Base-by-base conservation (phyloP, 1,140 invertebrate species). In the Brevipalpus yothersi region DNA sequence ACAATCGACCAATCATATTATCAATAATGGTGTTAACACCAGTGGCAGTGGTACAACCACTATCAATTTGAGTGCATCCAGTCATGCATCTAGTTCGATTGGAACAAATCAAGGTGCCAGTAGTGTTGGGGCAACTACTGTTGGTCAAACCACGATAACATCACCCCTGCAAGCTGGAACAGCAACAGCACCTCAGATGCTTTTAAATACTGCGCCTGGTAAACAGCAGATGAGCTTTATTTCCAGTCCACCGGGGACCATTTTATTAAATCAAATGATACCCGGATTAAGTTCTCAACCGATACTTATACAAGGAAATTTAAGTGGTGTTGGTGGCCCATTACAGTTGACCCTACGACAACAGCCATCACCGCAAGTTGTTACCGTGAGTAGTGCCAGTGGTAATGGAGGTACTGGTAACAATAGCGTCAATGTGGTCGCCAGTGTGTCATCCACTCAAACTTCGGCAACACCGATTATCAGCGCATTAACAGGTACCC, bases 261-360 rank as follows among this genome's bases (percentile, higher is more conserved):
- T 67, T 49, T 39, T 67, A 56, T 62, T 69, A 51, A 68, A 67
- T 55, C 62, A 62, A 47, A 61, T 67, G 41, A 66, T 59, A 53
- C 64, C 61, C 41, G 62, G 58, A 19, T 41, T 66, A 61, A 66
- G 61, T 49, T 68, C 61, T 60, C 66, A 63, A 58, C 69, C 69
- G n/a, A 63, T 73, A 43, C 62, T 73, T 42, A 65, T 69, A 23
- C 70, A 72, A 60, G 70, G 70, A 55, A 69, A 67, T 41, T 15
- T 55, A 12, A 56, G 42, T 39, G 61, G 63, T 53, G 5, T 62
- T 17, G 42, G 53, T 17, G 61, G 58, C 15, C 53, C 60, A 31
- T 63, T 72, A 12, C 72, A 72, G 56, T 65, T 74, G 39, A 66
- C 72, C 31, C 58, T 73, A 21, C 62, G 71, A 53, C 71, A 69